phyloP scores from a whole-genome alignment of 2,797 vertebrate genomes.

The Chlorospingus flavigularis region DNA sequence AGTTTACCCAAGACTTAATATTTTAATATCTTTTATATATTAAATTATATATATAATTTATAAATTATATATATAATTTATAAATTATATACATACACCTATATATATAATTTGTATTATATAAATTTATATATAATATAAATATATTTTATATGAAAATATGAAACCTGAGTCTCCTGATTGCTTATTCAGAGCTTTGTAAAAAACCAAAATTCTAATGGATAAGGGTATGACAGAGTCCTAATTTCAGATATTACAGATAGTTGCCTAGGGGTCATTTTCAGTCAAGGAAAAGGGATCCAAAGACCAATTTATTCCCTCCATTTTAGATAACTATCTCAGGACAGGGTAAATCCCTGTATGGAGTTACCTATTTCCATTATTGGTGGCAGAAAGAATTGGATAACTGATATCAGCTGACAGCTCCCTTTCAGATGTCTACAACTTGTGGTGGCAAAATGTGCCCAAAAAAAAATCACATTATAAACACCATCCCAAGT shows the following conservation, averaged over 20 bases:
- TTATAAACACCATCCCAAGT: background rate
- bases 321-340: background rate
- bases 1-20: background rate
- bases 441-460: background rate
- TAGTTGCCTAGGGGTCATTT: background rate
- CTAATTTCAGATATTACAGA: background rate
- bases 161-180: background rate
- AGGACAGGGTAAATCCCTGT: background rate
- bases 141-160: background rate
- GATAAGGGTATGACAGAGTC: rapidly evolving
- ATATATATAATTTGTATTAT: background rate
- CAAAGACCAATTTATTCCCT: background rate
- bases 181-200: background rate
- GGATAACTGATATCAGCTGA: background rate
- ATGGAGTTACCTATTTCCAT: background rate
- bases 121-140: background rate
- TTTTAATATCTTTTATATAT: background rate
- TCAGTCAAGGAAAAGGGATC: background rate
- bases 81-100: too few relatives aligned
- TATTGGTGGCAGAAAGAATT: background rate
- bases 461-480: background rate
- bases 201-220: background rate
- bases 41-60: background rate
- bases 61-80: too few relatives aligned
- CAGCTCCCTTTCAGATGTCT: background rate